Evolutionary conservation across 2,888 invertebrate genomes (phyloP), one percentile per base, ranked within the genome.

Genomic region (Nowickia ferox): DNA sequence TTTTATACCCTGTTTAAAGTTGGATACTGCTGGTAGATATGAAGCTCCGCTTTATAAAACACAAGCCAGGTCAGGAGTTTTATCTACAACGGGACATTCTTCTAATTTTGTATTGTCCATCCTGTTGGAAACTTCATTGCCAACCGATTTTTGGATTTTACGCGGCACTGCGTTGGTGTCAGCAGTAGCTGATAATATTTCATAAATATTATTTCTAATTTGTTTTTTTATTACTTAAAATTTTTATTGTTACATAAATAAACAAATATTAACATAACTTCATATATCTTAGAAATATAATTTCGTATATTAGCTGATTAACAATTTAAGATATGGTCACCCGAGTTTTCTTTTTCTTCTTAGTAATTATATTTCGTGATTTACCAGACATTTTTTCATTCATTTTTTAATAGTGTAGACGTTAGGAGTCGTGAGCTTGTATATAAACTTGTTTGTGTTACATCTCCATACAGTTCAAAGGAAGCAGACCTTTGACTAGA

Each of bases 11-110:
- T 92, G 92, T 46, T 80, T 92, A n/a, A 79, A 90, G 48, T 13
- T 92, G 0, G 55, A 84, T 1, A 9, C 87, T 0, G 57, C 81
- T 15, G 61, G 86, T 17, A 90, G 92, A 11, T 93, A 93, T 80
- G 92, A 93, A 44, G 95, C 96, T 22, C 98, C 98, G 0, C 93
- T 98, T 15, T 98, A 98, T 93, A 98, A 98, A 93, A 98, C 98
- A 0, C 96, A 97, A 46, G 95, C 96, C 88, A 94, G 98, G 83
- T 97, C 97, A 30, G 98, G 98, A 57, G 95, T 95, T 0, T 94
- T 98, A 15, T 97, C 97, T 9, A 98, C 98, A 0, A 98, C 98
- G 0, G 98, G 98, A 0, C 98, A 98, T 93, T 98, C 97, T 89
- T 98, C 98, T 1, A 98, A 98, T 93, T 98, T 98, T 91, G 96